phyloP scores from a whole-genome alignment of 1,140 invertebrate genomes.

The Mesaphorura yosii region DNA sequence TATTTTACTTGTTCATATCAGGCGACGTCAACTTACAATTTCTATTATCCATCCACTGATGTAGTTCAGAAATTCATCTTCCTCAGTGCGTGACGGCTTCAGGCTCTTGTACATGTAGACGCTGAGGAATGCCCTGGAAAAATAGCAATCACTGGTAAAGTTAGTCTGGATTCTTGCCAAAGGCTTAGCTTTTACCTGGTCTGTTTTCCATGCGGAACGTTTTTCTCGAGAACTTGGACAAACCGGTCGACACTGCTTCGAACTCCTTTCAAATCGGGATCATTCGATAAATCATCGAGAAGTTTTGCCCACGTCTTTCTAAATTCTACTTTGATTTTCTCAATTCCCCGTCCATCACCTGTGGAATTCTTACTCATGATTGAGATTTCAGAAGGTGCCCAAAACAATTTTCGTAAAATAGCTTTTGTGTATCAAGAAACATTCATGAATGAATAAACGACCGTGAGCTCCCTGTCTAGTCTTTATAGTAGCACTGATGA shows the following conservation, averaged over 20 bases:
- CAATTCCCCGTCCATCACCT: too few relatives aligned
- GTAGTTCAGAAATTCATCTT: not conserved
- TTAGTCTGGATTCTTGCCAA: not conserved
- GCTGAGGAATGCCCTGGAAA: not conserved
- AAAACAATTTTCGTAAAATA: too few relatives aligned
- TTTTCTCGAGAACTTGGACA: not conserved
- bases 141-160: not conserved
- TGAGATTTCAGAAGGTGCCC: too few relatives aligned
- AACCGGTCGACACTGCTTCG: not conserved
- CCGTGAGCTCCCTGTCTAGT: too few relatives aligned
- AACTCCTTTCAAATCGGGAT: not conserved
- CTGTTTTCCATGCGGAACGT: constrained; percentile 1
- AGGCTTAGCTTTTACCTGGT: not conserved
- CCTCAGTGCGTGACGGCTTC: not conserved
- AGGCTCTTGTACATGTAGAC: not conserved
- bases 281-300: not conserved
- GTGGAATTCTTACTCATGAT: too few relatives aligned
- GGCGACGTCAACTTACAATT: constrained; percentile 12
- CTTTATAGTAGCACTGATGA: too few relatives aligned
- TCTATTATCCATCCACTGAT: constrained; percentile 18
- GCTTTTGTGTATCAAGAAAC: too few relatives aligned
- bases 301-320: not conserved
- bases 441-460: too few relatives aligned
- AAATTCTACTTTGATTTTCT: not conserved
- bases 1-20: not conserved